A percentile compares a stretch with the other conserved stretches of the same genome.
phyloP scores from a whole-genome alignment of 1,140 invertebrate genomes.

The Epicauta chinensis region DNA sequence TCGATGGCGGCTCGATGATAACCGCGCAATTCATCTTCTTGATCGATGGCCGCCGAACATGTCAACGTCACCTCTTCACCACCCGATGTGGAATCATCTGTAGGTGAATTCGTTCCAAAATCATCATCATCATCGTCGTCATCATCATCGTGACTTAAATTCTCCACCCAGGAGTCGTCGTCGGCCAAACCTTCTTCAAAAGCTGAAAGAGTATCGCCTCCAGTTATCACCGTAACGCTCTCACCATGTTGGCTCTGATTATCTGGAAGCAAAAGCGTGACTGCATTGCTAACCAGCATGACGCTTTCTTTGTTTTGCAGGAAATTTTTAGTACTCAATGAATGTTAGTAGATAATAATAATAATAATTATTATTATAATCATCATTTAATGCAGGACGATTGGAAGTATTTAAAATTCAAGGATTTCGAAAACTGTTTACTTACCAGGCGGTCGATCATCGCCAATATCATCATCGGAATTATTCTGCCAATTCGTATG shows the following conservation, averaged over 20 bases:
- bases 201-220: constrained; percentile 56
- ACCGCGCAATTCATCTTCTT: constrained; percentile 73
- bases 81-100: constrained; percentile 53
- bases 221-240: constrained; percentile 57
- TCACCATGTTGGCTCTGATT: constrained; percentile 30
- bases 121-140: constrained; percentile 57
- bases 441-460: constrained; percentile 20
- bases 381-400: not conserved
- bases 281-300: constrained; percentile 39
- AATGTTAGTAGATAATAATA: constrained; percentile 1
- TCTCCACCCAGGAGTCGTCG: constrained; percentile 83
- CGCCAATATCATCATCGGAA: not conserved
- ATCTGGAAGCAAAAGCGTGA: constrained; percentile 24
- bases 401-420: not conserved
- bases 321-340: not conserved
- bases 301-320: constrained; percentile 12
- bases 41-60: constrained; percentile 50
- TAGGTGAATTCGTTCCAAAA: constrained; percentile 48
- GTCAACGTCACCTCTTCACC: constrained; percentile 49
- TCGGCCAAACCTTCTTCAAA: constrained; percentile 78
- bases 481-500: constrained; percentile 46
- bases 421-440: not conserved
- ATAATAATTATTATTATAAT: not conserved
- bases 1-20: constrained; percentile 76
- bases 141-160: constrained; percentile 67